A percentile compares a stretch with the other conserved stretches of the same genome.
Evolutionary conservation across 2,888 invertebrate genomes (phyloP).

Genomic region (Limnephilus lunatus): DNA sequence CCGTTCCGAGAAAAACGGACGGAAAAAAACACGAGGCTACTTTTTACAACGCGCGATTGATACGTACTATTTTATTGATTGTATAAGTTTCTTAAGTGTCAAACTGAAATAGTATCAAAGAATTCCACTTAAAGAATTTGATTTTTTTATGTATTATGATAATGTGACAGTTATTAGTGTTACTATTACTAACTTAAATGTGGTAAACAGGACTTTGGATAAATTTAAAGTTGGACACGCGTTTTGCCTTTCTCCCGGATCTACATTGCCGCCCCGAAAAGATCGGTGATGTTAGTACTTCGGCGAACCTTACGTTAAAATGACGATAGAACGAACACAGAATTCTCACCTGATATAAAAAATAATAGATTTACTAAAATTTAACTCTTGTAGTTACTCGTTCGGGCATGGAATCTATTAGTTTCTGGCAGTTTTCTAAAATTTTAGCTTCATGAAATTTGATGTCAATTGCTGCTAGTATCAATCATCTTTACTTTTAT

Average conservation of each 20-base stretch:
- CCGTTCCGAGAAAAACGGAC: conserved; percentile 4
- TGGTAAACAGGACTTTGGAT: background rate
- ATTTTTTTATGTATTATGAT: background rate
- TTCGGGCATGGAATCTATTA: too few relatives aligned
- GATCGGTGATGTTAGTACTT: background rate
- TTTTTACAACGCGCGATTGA: background rate
- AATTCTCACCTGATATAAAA: too few relatives aligned
- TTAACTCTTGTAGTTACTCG: too few relatives aligned
- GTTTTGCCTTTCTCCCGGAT: background rate
- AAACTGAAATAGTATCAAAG: background rate
- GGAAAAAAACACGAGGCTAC: background rate
- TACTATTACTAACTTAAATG: background rate
- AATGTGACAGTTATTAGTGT: background rate
- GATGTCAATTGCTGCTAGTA: too few relatives aligned
- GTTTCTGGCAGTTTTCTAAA: too few relatives aligned
- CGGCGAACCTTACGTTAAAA: background rate
- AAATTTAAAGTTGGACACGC: background rate
- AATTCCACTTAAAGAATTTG: background rate
- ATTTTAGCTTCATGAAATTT: too few relatives aligned
- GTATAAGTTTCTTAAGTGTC: background rate
- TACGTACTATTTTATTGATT: background rate
- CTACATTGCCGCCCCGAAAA: background rate
- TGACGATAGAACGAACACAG: background rate
- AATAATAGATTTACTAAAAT: too few relatives aligned
- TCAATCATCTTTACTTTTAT: too few relatives aligned